Evolutionary conservation across 2,797 vertebrate genomes (phyloP).

Genomic region (Bradypodion pumilum): DNA sequence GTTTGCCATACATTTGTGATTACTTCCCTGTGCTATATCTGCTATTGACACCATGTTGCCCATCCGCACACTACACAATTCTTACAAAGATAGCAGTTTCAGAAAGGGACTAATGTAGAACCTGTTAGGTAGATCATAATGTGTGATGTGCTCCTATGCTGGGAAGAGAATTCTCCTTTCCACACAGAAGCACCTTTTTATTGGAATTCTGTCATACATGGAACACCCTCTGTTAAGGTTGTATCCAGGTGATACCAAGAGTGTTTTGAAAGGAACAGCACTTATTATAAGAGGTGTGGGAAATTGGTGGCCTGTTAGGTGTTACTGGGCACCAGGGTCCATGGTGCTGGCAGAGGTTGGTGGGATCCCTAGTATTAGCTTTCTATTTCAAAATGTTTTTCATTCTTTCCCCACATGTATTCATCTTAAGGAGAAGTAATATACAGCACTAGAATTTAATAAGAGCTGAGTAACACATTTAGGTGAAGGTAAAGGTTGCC

Average conservation of each 20-base stretch:
- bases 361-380: neutral
- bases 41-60: neutral
- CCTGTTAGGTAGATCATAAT: neutral
- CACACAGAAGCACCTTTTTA: neutral
- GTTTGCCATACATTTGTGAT: neutral
- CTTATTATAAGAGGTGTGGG: neutral
- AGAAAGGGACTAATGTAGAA: neutral
- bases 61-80: neutral
- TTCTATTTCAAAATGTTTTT: neutral
- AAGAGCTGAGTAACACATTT: neutral
- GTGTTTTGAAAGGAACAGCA: neutral
- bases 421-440: neutral
- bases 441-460: neutral
- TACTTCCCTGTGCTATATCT: neutral
- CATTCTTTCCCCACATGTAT: neutral
- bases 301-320: neutral
- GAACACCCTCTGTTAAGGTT: neutral
- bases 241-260: neutral
- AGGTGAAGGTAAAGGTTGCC: too few relatives aligned
- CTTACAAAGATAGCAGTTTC: constrained; percentile 1
- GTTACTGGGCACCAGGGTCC: neutral
- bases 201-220: neutral
- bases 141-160: neutral
- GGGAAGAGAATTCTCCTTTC: neutral
- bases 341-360: neutral